Conservation (phyloP, 2,113 vertebrate genomes). For the Ornithorhynchus anatinus region DNA sequence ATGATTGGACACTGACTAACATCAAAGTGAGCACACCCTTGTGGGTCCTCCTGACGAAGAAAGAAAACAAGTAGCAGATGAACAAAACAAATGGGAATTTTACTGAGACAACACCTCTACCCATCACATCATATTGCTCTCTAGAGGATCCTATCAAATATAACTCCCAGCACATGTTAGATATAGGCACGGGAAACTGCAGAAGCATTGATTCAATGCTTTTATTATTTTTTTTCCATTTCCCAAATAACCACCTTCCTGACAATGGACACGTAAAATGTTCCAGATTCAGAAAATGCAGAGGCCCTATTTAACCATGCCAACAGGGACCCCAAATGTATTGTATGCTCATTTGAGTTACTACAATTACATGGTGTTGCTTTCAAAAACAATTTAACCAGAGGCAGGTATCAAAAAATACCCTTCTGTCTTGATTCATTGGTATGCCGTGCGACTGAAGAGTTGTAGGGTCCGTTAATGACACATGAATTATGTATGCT, state of each 20-base stretch:
- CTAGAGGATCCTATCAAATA: not conserved
- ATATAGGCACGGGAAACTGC: not conserved
- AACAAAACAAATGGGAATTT: not conserved
- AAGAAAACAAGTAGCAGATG: not conserved
- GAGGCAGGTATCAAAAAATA: conserved; percentile 39
- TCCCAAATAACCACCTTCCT: not conserved
- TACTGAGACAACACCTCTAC: not conserved
- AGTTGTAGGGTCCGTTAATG: conserved; percentile 66
- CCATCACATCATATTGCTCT: not conserved
- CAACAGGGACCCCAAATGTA: conserved; percentile 45
- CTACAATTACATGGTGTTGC: conserved; percentile 43
- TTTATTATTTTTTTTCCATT: not conserved
- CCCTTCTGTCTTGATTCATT: conserved; percentile 54
- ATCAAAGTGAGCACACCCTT: not conserved
- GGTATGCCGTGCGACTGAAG: conserved; percentile 58
- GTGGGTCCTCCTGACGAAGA: not conserved
- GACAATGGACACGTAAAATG: too few relatives aligned
- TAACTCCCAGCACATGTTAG: not conserved
- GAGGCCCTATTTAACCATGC: conserved; percentile 5
- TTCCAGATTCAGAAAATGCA: conserved; percentile 3
- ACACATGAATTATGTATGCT: conserved; percentile 78
- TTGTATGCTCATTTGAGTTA: conserved; percentile 31
- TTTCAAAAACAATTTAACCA: conserved; percentile 52
- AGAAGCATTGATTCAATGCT: not conserved
- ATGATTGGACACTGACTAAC: not conserved